Conservation (phyloP, 2,888 invertebrate species). For the Dynastes tityus region DNA sequence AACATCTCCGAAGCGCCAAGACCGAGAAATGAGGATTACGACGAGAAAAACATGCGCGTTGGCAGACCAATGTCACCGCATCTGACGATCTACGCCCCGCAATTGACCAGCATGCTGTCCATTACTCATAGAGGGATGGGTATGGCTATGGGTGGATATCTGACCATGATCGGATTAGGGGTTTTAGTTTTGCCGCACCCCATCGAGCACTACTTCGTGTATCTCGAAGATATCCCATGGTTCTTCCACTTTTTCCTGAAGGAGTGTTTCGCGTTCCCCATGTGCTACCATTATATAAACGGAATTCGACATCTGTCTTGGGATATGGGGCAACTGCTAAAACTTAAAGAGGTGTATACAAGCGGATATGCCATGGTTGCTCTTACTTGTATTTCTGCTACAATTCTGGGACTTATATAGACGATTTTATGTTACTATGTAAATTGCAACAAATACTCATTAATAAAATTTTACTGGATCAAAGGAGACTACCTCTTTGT, state of each 20-base stretch:
- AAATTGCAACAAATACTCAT: no score
- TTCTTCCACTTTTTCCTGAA: slow-evolving; percentile 70
- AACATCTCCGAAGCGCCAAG: slow-evolving; percentile 71
- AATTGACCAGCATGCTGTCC: slow-evolving; percentile 86
- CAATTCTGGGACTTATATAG: slow-evolving; percentile 5
- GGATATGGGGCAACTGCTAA: slow-evolving; percentile 84
- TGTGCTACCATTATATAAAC: slow-evolving; percentile 88
- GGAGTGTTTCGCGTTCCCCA: slow-evolving; percentile 83
- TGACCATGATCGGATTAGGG: slow-evolving; percentile 66
- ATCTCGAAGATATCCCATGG: slow-evolving; percentile 67
- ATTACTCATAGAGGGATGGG: slow-evolving; percentile 82
- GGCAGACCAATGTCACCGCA: slow-evolving; percentile 90
- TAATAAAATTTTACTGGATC: no score
- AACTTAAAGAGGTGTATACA: slow-evolving; percentile 82
- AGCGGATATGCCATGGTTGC: slow-evolving; percentile 77
- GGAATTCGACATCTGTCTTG: slow-evolving; percentile 93
- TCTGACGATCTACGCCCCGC: slow-evolving; percentile 85
- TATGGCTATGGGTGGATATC: slow-evolving; percentile 34
- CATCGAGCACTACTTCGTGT: slow-evolving; percentile 76
- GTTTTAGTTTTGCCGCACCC: slow-evolving; percentile 77
- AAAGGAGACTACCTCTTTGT: no score
- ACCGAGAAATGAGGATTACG: slow-evolving; percentile 72
- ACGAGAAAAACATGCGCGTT: slow-evolving; percentile 82
- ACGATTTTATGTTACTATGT: no score
- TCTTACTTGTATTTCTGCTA: slow-evolving; percentile 24